Evolutionary conservation across 2,888 invertebrate genomes (phyloP).

Genomic region (Alcis repandata): DNA sequence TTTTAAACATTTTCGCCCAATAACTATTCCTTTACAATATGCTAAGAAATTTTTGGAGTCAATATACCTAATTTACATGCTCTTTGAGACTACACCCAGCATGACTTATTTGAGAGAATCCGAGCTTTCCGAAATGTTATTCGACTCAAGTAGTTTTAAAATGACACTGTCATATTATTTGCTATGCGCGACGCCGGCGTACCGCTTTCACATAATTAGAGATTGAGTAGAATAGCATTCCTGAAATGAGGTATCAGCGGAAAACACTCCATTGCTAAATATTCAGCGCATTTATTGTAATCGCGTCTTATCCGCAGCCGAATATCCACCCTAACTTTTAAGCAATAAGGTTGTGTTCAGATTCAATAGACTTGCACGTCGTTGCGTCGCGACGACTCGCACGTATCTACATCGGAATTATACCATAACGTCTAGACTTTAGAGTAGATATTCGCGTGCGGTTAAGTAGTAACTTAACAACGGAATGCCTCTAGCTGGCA

Average conservation of each 20-base stretch:
- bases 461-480: background rate
- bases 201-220: background rate
- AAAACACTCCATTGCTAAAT: background rate
- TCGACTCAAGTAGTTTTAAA: background rate
- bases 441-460: background rate
- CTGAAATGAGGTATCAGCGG: background rate
- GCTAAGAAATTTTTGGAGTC: constrained; percentile 81
- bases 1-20: too few species aligned
- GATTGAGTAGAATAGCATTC: background rate
- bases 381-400: background rate
- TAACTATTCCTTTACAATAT: constrained; percentile 69
- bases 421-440: background rate
- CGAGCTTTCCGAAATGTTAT: background rate
- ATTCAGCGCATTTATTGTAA: background rate
- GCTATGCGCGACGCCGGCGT: background rate
- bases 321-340: background rate
- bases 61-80: constrained; percentile 75
- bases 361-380: background rate
- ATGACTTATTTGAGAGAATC: constrained; percentile 30
- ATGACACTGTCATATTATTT: background rate
- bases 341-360: background rate
- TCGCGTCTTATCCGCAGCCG: background rate
- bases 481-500: background rate
- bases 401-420: background rate
- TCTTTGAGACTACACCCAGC: constrained; percentile 73